Base-by-base conservation (phyloP, 2,888 invertebrate genomes). In the Sepiola atlantica region DNA sequence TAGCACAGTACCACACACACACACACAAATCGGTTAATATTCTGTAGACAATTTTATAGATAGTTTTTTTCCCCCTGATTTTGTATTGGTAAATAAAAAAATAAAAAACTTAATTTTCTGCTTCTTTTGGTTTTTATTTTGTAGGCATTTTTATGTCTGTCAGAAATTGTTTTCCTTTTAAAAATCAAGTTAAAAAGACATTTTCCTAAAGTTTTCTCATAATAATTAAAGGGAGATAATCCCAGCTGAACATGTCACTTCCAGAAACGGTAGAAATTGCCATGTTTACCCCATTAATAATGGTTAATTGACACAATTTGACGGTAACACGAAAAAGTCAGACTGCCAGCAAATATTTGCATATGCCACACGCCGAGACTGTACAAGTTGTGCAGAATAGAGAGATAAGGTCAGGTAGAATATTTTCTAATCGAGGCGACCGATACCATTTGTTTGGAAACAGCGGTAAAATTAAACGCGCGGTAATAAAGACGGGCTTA, bases 401-500 rank as follows among this genome's bases (percentile, higher is more conserved):
- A 14, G 77, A 77, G 16, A 32, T 77, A 16, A 2, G 32, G n/a
- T 32, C 77, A n/a, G 21, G 77, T n/a, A 77, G 77, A 77, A 77
- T 77, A 6, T 16, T 77, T 18, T 16, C 16, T 32, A n/a, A 16
- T 77, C 21, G 21, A 77, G 28, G 77, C n/a, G 77, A 16, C 77
- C n/a, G 77, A n/a, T 77, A n/a, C 77, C 77, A n/a, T 77, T 77
- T 77, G 2, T 77, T 1, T 10, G n/a, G n/a, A 77, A 77, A 77
- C 77, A 77, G 77, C 32, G 77, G 77, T 77, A 77, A 77, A 77
- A 77, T n/a, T 32, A 77, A 77, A 77, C 77, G n/a, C 77, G 77
- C 77, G 77, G 77, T 77, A 77, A 77, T 77, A 77, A 77, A 77
- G 77, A 77, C 77, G 77, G 77, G 77, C 77, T 77, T 77, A 77